phyloP scores from a whole-genome alignment of 2,113 vertebrate genomes.

The Girardinichthys multiradiatus region DNA sequence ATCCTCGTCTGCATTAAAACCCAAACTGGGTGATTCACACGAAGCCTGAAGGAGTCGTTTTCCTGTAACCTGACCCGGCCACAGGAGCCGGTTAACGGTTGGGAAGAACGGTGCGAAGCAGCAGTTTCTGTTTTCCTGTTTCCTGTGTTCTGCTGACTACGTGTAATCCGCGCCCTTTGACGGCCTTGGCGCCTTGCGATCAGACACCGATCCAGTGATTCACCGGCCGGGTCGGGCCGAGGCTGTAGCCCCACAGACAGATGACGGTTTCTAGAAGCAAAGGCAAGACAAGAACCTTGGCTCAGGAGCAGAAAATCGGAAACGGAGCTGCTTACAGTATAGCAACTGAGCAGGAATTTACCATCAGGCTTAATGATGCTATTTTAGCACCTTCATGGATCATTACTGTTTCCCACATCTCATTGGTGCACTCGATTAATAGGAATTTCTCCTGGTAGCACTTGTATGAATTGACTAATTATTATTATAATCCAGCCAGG shows the following conservation, averaged over 20 bases:
- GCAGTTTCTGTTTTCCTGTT: constrained; percentile 69
- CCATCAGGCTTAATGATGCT: not conserved
- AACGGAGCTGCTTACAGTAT: not conserved
- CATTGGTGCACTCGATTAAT: not conserved
- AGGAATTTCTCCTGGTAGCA: not conserved
- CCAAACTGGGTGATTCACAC: not conserved
- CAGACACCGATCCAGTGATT: constrained; percentile 67
- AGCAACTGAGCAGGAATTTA: not conserved
- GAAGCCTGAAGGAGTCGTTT: constrained; percentile 24
- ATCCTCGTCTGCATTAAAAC: not conserved
- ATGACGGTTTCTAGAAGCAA: constrained; percentile 35
- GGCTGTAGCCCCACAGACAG: constrained; percentile 13
- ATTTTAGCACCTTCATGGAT: not conserved
- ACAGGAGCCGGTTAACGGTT: constrained; percentile 46
- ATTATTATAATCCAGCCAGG: not conserved
- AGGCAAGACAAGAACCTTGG: not conserved
- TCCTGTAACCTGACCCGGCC: constrained; percentile 54
- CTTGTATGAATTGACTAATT: not conserved
- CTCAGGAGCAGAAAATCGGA: not conserved
- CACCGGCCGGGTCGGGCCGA: not conserved
- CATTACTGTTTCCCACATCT: constrained; percentile 4
- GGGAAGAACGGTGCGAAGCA: constrained; percentile 57
- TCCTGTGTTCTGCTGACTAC: constrained; percentile 74
- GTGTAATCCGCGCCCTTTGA: constrained; percentile 62
- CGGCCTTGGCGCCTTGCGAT: constrained; percentile 52